Evolutionary conservation across 2,113 vertebrate genomes (phyloP).

Genomic region (Tympanuchus pallidicinctus): DNA sequence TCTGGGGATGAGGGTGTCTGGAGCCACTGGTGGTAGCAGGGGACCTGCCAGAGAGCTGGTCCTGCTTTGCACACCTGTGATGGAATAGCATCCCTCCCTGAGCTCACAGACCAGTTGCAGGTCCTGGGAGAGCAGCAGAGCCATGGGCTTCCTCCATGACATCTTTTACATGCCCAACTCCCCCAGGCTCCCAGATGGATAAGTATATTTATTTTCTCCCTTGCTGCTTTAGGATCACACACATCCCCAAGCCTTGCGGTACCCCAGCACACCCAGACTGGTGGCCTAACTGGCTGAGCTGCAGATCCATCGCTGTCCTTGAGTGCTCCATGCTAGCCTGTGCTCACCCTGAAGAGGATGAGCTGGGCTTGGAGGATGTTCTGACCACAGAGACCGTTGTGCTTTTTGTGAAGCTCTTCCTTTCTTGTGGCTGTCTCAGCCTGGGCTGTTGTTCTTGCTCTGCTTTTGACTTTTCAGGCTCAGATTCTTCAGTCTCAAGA

Average conservation of each 20-base stretch:
- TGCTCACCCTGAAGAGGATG: not conserved
- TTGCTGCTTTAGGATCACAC: not conserved
- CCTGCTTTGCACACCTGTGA: not conserved
- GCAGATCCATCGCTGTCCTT: accelerated
- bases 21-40: not conserved
- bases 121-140: not conserved
- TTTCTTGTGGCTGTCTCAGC: not conserved
- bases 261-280: not conserved
- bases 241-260: accelerated
- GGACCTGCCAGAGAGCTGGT: not conserved
- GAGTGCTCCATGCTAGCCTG: not conserved
- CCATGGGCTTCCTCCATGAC: not conserved
- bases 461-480: not conserved
- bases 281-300: not conserved
- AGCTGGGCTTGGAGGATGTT: not conserved
- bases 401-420: not conserved
- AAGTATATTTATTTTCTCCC: not conserved
- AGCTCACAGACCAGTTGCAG: not conserved
- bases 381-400: not conserved
- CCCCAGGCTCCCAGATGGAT: not conserved
- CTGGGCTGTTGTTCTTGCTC: not conserved
- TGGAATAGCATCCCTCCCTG: not conserved
- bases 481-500: not conserved
- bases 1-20: not conserved
- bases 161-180: not conserved